Conservation (phyloP, 2,797 vertebrate species). For the Darevskia nairensis region DNA sequence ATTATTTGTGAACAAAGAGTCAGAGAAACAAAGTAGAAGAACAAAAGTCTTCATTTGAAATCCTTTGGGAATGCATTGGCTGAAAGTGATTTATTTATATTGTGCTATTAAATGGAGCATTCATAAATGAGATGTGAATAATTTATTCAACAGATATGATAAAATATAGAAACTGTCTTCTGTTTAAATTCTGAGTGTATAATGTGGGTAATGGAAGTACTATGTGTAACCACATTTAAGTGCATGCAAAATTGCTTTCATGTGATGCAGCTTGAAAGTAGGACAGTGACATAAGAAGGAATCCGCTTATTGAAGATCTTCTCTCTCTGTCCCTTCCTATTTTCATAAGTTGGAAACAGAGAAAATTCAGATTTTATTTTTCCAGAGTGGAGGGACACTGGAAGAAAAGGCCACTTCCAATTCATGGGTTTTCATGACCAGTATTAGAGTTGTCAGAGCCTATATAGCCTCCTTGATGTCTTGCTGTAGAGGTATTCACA, state of each 20-base stretch:
- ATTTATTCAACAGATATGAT: slow-evolving; percentile 21
- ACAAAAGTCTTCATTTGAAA: slow-evolving; percentile 27
- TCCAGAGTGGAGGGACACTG: background rate
- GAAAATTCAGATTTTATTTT: background rate
- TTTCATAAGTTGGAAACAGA: background rate
- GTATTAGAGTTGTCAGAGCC: background rate
- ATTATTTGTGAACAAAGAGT: background rate
- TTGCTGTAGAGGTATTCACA: background rate
- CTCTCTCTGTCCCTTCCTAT: background rate
- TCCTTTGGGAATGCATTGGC: background rate
- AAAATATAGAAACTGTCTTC: slow-evolving; percentile 24
- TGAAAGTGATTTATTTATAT: slow-evolving; percentile 30
- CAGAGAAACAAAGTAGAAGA: slow-evolving; percentile 2
- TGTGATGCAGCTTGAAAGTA: slow-evolving; percentile 21
- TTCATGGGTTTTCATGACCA: too few species aligned
- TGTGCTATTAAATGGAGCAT: slow-evolving; percentile 28
- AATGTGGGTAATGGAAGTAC: background rate
- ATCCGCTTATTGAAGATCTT: slow-evolving; percentile 10
- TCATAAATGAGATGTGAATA: slow-evolving; percentile 29
- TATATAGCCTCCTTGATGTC: background rate
- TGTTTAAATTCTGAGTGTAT: slow-evolving; percentile 32
- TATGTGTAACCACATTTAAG: slow-evolving; percentile 16
- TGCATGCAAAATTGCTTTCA: background rate
- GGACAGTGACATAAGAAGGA: background rate
- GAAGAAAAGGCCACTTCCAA: background rate